Evolutionary conservation across 2,888 invertebrate genomes (phyloP).

Genomic region (Tenthredo amoena): DNA sequence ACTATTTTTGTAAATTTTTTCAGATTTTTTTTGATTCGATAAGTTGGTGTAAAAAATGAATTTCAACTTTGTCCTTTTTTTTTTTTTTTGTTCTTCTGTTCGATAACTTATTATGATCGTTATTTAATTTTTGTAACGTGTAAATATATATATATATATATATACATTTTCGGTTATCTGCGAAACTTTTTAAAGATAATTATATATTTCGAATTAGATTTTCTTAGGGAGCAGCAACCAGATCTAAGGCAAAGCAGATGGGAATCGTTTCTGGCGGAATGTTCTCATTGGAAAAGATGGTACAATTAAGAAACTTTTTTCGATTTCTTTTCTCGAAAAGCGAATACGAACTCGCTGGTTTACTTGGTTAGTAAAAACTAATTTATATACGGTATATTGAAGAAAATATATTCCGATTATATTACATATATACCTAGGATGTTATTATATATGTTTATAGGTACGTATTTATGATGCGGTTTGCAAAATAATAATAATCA

Average conservation of each 20-base stretch:
- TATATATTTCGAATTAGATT: neutral
- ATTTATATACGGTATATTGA: constrained; percentile 28
- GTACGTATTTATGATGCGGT: neutral
- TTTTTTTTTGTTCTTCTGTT: no score
- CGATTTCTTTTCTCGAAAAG: constrained; percentile 21
- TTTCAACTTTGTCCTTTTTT: neutral
- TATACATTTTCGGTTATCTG: neutral
- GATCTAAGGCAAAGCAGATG: neutral
- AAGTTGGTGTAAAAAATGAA: neutral
- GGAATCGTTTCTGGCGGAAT: neutral
- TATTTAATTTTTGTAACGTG: neutral
- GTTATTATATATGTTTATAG: neutral
- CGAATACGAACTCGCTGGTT: neutral
- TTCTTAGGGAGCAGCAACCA: neutral
- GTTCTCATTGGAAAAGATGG: constrained; percentile 16
- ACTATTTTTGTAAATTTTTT: neutral
- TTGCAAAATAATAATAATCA: neutral
- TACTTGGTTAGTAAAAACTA: constrained; percentile 6
- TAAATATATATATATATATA: neutral
- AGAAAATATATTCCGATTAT: neutral
- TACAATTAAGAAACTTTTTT: constrained; percentile 33
- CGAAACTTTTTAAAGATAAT: neutral
- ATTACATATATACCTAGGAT: neutral
- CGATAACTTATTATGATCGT: neutral
- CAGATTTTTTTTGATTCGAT: neutral